These are phyloP conservation scores for Danaus melanippus DNA, from an alignment of 1,140 invertebrate species.

Conservation along the genomic window DNA sequence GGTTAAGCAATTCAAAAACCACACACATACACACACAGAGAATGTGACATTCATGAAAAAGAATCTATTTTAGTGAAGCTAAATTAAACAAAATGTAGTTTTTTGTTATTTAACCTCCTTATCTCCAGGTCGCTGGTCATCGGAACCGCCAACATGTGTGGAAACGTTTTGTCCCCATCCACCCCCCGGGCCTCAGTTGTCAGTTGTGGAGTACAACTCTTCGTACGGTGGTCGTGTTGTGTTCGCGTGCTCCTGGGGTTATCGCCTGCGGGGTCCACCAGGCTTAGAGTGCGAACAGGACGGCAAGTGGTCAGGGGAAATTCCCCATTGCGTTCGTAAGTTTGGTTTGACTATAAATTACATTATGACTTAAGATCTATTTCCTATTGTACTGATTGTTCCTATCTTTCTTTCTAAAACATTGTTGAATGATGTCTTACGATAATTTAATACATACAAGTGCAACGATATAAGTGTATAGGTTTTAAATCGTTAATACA, in stretches of 20 bases:
- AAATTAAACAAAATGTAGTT: no score
- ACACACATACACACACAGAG: no score
- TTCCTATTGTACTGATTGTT: no score
- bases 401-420: constrained; percentile 1
- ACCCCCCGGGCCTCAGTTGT: constrained; percentile 71
- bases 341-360: background rate
- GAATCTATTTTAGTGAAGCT: no score
- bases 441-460: no score
- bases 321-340: constrained; percentile 77
- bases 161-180: constrained; percentile 81
- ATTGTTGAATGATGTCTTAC: constrained; percentile 18
- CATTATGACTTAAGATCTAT: no score
- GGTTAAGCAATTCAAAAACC: no score
- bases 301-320: constrained; percentile 83
- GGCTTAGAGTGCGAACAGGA: constrained; percentile 83
- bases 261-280: constrained; percentile 79
- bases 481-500: no score
- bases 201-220: constrained; percentile 72
- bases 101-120: no score
- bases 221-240: constrained; percentile 78
- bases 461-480: no score
- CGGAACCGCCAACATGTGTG: constrained; percentile 79
- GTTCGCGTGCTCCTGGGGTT: constrained; percentile 88
- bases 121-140: constrained; percentile 81
- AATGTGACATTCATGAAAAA: no score